Evolutionary conservation across 2,888 invertebrate species (phyloP), one percentile per base, ranked within the genome.

Genomic region (Phanerotoma sp.): DNA sequence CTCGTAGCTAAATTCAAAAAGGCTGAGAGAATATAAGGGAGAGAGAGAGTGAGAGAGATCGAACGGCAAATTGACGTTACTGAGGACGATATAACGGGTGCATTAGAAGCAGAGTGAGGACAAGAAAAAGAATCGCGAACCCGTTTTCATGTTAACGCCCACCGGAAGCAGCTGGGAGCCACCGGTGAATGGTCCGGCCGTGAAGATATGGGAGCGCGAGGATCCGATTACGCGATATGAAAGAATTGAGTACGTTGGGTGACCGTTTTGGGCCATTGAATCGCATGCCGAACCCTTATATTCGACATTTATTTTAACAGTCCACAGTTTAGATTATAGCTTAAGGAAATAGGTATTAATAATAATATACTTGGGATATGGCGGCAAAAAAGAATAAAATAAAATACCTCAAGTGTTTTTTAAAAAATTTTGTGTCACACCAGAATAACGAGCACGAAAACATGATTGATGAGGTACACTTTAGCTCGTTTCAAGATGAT

Each of bases 161-260:
- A 77, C 77, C 77, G 77, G 77, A 77, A 76, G 62, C 77, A 77
- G 77, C 77, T 77, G 77, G 70, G 59, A 61, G 61, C 63, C 45
- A 60, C 45, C 42, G 20, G 60, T 74, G 70, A 74, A 76, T 74
- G 68, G 71, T 68, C 67, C 66, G 61, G 57, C 58, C 62, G 60
- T 64, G 58, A 64, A 69, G 72, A 72, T 72, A 67, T 68, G 69
- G 63, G 66, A 67, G 66, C 62, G 40, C 59, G 58, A 62, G 69
- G 71, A 75, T 75, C 75, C 72, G 75, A 75, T 76, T 75, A 74
- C 75, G 46, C 38, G 52, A 41, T 54, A 52, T 55, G 45, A 38
- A 55, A 51, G 53, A 54, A 51, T 56, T 51, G 53, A 47, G 50
- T 46, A 50, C 46, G 46, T 59, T 62, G 67, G 71, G 70, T 72